Base-by-base conservation (phyloP, 2,888 invertebrate genomes). In the Aproaerema taeniolella region DNA sequence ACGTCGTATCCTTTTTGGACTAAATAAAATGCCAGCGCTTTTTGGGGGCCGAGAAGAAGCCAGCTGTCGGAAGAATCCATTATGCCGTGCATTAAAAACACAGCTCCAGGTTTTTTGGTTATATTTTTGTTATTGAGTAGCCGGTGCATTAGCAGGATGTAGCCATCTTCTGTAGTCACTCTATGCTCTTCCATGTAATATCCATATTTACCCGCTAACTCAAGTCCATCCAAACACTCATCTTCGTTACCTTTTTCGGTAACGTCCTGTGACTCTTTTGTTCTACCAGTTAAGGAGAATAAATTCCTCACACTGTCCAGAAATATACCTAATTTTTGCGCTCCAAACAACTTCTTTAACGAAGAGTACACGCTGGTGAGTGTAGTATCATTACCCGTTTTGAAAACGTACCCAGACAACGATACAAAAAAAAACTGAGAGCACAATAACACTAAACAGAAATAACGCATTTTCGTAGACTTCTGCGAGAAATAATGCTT, bases 21-120 rank as follows among this genome's bases (percentile, higher is more conserved):
- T 39, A 93, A 83, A 57, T 90, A 83, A 73, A 88, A 93, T 51
- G 75, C 94, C 40, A 85, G 46, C 53, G 85, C 89, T 48, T 89
- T 88, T 36, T 88, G 74, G 2, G 88, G 91, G 9, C 91, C 91
- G 55, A 90, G 89, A 1, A 92, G 70, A 1, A 95, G 79, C 92
- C 92, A 95, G 66, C 91, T 90, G 1, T 91, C 89, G 0, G 93
- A 92, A 39, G 91, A 90, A 11, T 91, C 90, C 8, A 93, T 60
- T 4, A 97, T 75, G 0, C 96, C 97, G 58, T 96, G 95, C 77
- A 95, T 94, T 32, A 95, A 67, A 50, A 94, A 89, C 43, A 91
- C 89, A 0, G 87, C n/a, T n/a, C n/a, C n/a, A n/a, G n/a, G n/a
- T n/a, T n/a, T n/a, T n/a, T n/a, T n/a, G n/a, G n/a, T 45, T 1